Base-by-base conservation (phyloP, 2,888 invertebrate species). In the Julus scanicus region DNA sequence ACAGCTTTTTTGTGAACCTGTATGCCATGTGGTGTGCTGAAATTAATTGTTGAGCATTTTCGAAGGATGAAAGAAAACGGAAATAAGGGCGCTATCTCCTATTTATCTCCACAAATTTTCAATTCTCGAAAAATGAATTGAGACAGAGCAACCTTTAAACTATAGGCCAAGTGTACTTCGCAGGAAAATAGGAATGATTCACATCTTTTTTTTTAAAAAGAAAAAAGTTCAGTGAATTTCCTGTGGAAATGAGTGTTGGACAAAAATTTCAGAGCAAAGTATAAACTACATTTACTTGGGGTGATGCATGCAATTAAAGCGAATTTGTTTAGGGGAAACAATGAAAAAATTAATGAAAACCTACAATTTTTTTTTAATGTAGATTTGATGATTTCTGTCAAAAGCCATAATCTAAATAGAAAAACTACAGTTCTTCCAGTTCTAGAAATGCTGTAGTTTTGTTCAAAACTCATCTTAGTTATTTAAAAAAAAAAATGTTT, bases 51-150 rank as follows among this genome's bases (percentile, higher is more conserved):
- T 4, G 9, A 63, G 20, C 9, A 1, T 8, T 20, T 63, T 63
- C 63, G 63, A 63, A n/a, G 15, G 20, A 63, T n/a, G 20, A 63
- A 63, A 63, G 63, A 63, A 63, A 63, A 63, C 63, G 63, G 63
- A 63, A 63, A 63, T 63, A 20, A 15, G 63, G 20, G 4, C 20
- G 20, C 63, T 63, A 63, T 63, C 63, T 63, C 20, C 63, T 20
- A 20, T 63, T 63, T 63, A 63, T 63, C 63, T 63, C 63, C 63
- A 63, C 9, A 63, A 53, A 63, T 63, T 9, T 48, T 15, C 63
- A 63, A 20, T 63, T 63, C 3, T 20, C 63, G 20, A 20, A 13
- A 63, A 20, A 0, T n/a, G 63, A 63, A 63, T 6, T 20, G 63
- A 63, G 20, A 63, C 20, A 57, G n/a, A n/a, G 63, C 20, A 63